These are phyloP conservation scores for Temnothorax rugatulus DNA, from an alignment of 2,888 invertebrate genomes.

Conservation along the genomic window DNA sequence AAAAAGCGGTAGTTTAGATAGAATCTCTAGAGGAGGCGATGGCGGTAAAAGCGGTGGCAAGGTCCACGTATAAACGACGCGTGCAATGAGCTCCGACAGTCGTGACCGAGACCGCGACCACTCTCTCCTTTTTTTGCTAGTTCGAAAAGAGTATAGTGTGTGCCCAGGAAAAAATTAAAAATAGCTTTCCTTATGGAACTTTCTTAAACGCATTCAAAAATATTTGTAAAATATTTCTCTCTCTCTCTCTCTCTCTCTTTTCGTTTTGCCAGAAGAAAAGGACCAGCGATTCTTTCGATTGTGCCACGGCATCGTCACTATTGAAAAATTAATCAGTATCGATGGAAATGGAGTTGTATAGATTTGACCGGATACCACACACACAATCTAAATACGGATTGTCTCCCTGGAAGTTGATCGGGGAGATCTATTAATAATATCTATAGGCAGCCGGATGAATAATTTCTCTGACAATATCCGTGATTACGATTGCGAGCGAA, in stretches of 20 bases:
- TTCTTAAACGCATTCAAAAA: neutral
- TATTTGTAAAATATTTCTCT: neutral
- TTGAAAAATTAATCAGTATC: neutral
- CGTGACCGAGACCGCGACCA: slow-evolving; percentile 39
- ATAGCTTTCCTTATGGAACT: neutral
- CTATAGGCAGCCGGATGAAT: neutral
- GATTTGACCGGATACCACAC: neutral
- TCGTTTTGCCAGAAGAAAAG: neutral
- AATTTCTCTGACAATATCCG: slow-evolving; percentile 14
- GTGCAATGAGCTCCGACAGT: slow-evolving; percentile 47
- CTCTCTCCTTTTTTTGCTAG: neutral
- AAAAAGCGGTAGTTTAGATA: slow-evolving; percentile 75
- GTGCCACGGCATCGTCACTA: neutral
- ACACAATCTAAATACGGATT: slow-evolving; percentile 7
- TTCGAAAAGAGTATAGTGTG: neutral
- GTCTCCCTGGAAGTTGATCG: slow-evolving; percentile 15
- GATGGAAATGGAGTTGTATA: neutral
- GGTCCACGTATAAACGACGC: slow-evolving; percentile 73
- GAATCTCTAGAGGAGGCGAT: slow-evolving; percentile 44
- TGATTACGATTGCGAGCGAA: neutral
- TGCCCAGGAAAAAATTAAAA: neutral
- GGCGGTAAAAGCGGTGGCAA: slow-evolving; percentile 76
- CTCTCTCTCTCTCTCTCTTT: neutral
- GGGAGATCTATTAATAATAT: slow-evolving; percentile 32
- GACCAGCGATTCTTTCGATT: neutral